Evolutionary conservation across 30 jellyfish, hydroid and myxozoan species (phyloP).

Genomic region (Nemopilema nomurai): DNA sequence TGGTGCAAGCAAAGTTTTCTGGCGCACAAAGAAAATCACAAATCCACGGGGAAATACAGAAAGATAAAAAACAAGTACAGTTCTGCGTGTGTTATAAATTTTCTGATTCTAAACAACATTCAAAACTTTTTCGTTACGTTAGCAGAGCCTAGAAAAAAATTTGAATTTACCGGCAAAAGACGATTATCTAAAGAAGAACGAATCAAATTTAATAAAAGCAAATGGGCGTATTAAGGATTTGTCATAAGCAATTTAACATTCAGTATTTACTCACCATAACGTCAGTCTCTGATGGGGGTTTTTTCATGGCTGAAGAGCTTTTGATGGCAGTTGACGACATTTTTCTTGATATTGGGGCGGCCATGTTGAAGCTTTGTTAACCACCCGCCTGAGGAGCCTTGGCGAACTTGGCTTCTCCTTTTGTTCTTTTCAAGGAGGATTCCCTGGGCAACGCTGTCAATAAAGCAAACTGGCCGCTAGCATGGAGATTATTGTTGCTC

Average conservation of each 20-base stretch:
- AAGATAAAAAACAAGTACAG: too few relatives aligned
- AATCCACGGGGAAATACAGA: too few relatives aligned
- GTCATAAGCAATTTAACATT: background rate
- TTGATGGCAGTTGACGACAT: constrained; percentile 62
- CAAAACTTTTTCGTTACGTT: background rate
- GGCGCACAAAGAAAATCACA: too few relatives aligned
- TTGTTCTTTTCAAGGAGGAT: constrained; percentile 54
- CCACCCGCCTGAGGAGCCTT: constrained; percentile 71
- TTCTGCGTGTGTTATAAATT: too few relatives aligned
- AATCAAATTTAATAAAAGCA: constrained; percentile 19
- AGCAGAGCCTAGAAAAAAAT: background rate
- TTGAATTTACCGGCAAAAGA: constrained; percentile 60
- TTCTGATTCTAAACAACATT: too few relatives aligned
- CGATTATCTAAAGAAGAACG: background rate
- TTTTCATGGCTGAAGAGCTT: constrained; percentile 59
- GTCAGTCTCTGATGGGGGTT: constrained; percentile 64
- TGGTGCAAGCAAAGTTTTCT: too few relatives aligned
- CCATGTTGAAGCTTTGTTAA: constrained; percentile 55
- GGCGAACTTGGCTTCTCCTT: constrained; percentile 57
- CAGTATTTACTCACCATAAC: constrained; percentile 39
- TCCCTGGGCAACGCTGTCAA: constrained; percentile 42
- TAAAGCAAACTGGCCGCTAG: background rate
- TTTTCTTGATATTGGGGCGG: constrained; percentile 88
- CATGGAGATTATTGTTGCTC: background rate
- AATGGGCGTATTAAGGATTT: background rate